Evolutionary conservation across 2,113 vertebrate species (phyloP).

Genomic region (Nyctereutes procyonoides): DNA sequence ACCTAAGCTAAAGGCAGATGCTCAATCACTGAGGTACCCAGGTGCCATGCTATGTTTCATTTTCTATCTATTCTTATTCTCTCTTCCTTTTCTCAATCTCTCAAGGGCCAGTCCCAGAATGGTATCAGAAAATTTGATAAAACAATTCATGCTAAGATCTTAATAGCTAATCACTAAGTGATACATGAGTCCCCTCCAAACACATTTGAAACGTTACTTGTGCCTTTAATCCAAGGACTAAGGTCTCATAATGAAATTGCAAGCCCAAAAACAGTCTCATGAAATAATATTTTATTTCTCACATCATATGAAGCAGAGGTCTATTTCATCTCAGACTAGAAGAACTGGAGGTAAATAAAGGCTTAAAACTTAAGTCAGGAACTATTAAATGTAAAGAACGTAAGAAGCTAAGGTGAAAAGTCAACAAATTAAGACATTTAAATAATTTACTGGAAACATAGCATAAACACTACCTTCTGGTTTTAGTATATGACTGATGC

Average conservation of each 20-base stretch:
- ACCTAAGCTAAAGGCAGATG: no score
- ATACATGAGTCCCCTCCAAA: not conserved
- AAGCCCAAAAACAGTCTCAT: not conserved
- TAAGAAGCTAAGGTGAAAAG: conserved; percentile 32
- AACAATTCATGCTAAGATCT: conserved; percentile 38
- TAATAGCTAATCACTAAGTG: conserved; percentile 29
- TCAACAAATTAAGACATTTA: conserved; percentile 13
- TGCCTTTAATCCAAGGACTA: conserved; percentile 20
- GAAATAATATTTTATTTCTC: conserved; percentile 4
- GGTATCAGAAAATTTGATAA: conserved; percentile 21
- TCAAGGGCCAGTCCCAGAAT: not conserved
- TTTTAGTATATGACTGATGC: conserved; percentile 23
- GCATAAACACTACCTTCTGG: not conserved
- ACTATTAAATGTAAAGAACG: conserved; percentile 23
- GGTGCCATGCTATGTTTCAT: no score
- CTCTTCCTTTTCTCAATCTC: not conserved
- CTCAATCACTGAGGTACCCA: no score
- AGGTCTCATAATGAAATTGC: not conserved
- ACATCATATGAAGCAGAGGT: not conserved
- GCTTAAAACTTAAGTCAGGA: conserved; percentile 28
- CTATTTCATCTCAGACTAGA: not conserved
- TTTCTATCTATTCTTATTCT: not conserved
- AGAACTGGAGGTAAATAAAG: not conserved
- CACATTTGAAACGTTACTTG: conserved; percentile 6
- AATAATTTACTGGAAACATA: conserved; percentile 26